Evolutionary conservation across 1,140 invertebrate species (phyloP).

Genomic region (Dendrolimus punctatus): DNA sequence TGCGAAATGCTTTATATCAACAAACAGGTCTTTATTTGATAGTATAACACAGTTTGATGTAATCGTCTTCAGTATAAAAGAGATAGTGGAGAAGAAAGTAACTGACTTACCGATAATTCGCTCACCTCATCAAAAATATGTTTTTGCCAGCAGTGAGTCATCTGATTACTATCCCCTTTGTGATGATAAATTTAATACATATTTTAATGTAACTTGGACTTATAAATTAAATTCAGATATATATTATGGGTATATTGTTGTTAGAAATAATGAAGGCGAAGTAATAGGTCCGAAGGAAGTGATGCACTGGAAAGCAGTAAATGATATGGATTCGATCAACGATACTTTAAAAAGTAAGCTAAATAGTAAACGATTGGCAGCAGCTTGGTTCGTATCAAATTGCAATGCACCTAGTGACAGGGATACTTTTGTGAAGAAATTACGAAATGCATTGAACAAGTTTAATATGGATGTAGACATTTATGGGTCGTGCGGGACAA

Average conservation of each 20-base stretch:
- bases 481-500: constrained; percentile 77
- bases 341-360: constrained; percentile 36
- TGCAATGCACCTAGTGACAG: constrained; percentile 72
- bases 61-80: constrained; percentile 23
- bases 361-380: constrained; percentile 54
- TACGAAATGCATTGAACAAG: constrained; percentile 68
- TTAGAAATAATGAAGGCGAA: constrained; percentile 31
- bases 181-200: constrained; percentile 22
- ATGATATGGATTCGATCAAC: constrained; percentile 39
- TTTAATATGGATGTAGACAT: constrained; percentile 71
- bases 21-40: constrained; percentile 12
- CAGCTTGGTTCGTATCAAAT: constrained; percentile 79
- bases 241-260: constrained; percentile 36
- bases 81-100: constrained; percentile 9
- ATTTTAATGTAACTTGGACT: constrained; percentile 77
- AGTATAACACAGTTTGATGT: constrained; percentile 27
- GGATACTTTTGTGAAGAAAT: constrained; percentile 71
- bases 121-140: constrained; percentile 46
- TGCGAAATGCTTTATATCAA: constrained; percentile 22
- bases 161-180: constrained; percentile 35
- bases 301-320: constrained; percentile 38
- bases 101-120: constrained; percentile 29
- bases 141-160: constrained; percentile 58
- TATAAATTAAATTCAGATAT: constrained; percentile 76
- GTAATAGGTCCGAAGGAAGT: constrained; percentile 40